phyloP scores from a whole-genome alignment of 2,113 vertebrate genomes.

The Cyprinus carpio region DNA sequence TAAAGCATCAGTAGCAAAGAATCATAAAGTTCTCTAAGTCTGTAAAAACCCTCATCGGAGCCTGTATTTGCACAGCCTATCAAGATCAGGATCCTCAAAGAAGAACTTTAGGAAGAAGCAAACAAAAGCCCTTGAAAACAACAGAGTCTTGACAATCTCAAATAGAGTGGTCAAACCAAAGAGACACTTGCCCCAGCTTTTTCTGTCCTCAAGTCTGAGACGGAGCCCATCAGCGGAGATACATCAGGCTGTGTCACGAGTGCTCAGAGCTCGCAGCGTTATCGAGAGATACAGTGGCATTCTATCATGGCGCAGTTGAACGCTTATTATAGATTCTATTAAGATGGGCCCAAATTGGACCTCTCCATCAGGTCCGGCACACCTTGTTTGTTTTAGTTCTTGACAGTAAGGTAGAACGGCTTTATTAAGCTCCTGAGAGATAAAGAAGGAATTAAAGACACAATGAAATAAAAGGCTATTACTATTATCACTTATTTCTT shows the following conservation, averaged over 20 bases:
- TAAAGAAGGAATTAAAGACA: constrained; percentile 74
- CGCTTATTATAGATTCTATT: constrained; percentile 82
- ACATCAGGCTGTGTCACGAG: constrained; percentile 67
- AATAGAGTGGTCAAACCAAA: constrained; percentile 38
- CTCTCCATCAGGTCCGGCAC: constrained; percentile 72
- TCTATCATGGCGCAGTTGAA: constrained; percentile 69
- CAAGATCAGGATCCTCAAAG: constrained; percentile 2
- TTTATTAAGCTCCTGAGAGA: constrained; percentile 73
- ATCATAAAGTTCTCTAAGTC: constrained; percentile 2
- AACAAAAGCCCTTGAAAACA: constrained; percentile 21
- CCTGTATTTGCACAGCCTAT: neutral
- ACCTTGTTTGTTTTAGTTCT: constrained; percentile 77
- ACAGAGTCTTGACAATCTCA: constrained; percentile 17
- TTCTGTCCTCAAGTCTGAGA: constrained; percentile 51
- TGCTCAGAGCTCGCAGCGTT: constrained; percentile 62
- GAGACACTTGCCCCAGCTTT: constrained; percentile 32
- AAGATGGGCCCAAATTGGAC: constrained; percentile 80
- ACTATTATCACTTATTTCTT: constrained; percentile 53
- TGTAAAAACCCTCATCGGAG: neutral
- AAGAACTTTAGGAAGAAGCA: neutral
- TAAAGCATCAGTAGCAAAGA: neutral
- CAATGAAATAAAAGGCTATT: constrained; percentile 61
- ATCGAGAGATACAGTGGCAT: constrained; percentile 70
- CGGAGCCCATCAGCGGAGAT: constrained; percentile 55
- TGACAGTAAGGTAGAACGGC: constrained; percentile 71